phyloP scores from a whole-genome alignment of 2,888 invertebrate genomes.

The Torymus aiolomorphi region DNA sequence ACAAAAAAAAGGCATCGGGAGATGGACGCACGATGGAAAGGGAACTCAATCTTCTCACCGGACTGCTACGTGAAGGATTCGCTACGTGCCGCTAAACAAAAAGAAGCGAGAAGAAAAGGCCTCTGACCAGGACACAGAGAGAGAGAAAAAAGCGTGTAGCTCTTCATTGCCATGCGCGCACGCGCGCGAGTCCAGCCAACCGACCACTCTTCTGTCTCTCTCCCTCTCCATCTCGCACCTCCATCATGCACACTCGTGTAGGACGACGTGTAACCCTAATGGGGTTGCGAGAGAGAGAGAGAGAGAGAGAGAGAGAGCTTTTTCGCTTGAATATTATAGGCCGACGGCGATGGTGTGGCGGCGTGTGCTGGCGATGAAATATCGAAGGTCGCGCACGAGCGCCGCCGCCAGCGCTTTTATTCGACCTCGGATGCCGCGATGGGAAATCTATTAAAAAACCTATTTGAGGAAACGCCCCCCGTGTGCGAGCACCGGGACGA shows the following conservation, averaged over 20 bases:
- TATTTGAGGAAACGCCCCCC: slow-evolving; percentile 33
- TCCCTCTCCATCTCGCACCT: too few relatives aligned
- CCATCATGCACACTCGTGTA: background rate
- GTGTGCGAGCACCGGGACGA: background rate
- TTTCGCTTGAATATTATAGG: slow-evolving; percentile 27
- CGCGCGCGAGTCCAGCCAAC: too few relatives aligned
- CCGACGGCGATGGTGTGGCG: too few relatives aligned
- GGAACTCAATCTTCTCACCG: slow-evolving; percentile 15
- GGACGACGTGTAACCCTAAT: slow-evolving; percentile 28
- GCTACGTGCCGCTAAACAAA: slow-evolving; percentile 16
- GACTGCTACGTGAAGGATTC: slow-evolving; percentile 20
- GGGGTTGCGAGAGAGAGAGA: background rate
- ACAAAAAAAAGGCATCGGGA: too few relatives aligned
- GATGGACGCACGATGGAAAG: background rate
- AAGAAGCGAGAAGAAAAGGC: background rate
- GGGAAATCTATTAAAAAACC: slow-evolving; percentile 35
- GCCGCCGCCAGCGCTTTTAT: slow-evolving; percentile 2
- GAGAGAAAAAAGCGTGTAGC: background rate
- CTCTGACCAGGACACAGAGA: background rate
- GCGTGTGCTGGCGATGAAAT: slow-evolving; percentile 18
- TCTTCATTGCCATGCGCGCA: slow-evolving; percentile 5
- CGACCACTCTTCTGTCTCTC: too few relatives aligned
- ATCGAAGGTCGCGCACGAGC: slow-evolving; percentile 35
- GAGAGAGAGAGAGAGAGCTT: background rate
- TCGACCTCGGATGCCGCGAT: background rate